Base-by-base conservation (phyloP, 2,888 invertebrate species). In the Cheilosia soror region DNA sequence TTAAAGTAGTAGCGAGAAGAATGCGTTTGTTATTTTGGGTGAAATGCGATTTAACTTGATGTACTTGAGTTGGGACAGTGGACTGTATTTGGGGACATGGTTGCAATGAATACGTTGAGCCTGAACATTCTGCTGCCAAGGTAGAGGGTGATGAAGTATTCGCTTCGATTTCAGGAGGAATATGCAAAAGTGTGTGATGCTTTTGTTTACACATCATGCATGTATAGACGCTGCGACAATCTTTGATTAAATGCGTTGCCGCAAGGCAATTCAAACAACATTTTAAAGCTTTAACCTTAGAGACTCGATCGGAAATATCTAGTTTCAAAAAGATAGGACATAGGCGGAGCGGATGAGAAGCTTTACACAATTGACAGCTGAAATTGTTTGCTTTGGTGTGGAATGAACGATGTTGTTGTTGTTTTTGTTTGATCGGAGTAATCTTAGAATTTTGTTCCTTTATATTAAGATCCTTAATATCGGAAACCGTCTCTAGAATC, bases 141-240 rank as follows among this genome's bases (percentile, higher is more conserved):
- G 7, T 40, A 4, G 42, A 42, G n/a, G 42, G 4, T 0, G 4
- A 42, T 5, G 42, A 5, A 4, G 2, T 13, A 5, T 42, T 13
- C 4, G n/a, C n/a, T 13, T 42, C 2, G n/a, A 42, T 42, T n/a
- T 4, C 2, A 42, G 13, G n/a, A 7, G 42, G 37, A 11, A 5
- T 3, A 7, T 68, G 42, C 2, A 55, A 37, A 5, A 68, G 42
- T 11, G 51, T 37, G 13, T 47, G 47, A 27, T 51, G 65, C 2
- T 40, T 31, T n/a, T 66, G 49, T 4, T 53, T 27, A n/a, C 68
- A 68, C 2, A 29, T n/a, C 42, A 13, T 55, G 11, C 55, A 68
- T 7, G 68, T 42, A 31, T 31, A 31, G 31, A 31, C 5, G 5
- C 31, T 31, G 5, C 31, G 31, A 31, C 5, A 31, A 31, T 31